phyloP scores from a whole-genome alignment of 2,797 vertebrate genomes.

The Schizothorax lantsangensis region DNA sequence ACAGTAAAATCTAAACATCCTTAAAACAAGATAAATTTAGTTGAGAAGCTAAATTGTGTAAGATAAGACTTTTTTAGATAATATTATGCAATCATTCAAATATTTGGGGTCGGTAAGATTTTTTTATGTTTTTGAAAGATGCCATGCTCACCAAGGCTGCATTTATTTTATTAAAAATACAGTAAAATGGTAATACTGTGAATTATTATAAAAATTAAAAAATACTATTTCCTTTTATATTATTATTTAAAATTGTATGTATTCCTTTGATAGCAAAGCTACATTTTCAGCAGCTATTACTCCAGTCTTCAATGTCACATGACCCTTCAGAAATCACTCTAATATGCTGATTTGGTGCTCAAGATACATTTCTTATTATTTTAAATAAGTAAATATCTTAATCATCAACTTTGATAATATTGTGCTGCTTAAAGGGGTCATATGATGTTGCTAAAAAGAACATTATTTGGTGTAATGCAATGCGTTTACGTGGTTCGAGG shows the following conservation, averaged over 20 bases:
- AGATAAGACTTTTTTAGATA: background rate
- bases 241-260: too few species aligned
- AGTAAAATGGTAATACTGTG: background rate
- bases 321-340: background rate
- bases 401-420: background rate
- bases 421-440: background rate
- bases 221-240: too few species aligned
- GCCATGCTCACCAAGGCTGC: background rate
- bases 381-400: too few species aligned
- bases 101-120: background rate
- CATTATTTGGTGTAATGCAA: too few species aligned
- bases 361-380: background rate
- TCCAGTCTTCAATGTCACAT: background rate
- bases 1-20: background rate
- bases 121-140: background rate
- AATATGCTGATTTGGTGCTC: background rate
- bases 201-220: background rate
- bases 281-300: background rate
- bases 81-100: background rate
- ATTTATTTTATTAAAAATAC: background rate
- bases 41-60: background rate
- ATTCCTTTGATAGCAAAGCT: background rate
- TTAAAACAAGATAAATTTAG: background rate
- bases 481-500: too few species aligned
- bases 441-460: too few species aligned